Conservation (phyloP, 2,888 invertebrate genomes). For the Dynastes tityus region DNA sequence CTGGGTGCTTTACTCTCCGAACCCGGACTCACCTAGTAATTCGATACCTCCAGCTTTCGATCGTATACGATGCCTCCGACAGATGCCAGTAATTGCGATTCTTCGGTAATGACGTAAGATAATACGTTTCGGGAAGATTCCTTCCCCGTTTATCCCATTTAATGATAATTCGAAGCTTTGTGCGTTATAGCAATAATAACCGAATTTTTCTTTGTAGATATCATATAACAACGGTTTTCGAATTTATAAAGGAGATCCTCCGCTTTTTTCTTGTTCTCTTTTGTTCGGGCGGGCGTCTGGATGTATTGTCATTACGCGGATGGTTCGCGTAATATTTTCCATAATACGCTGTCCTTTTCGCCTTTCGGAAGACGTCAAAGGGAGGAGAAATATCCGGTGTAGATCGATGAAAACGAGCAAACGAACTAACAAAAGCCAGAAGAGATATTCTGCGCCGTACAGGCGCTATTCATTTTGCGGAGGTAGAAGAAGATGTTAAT, state of each 20-base stretch:
- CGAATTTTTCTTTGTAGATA: background rate
- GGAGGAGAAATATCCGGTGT: too few relatives aligned
- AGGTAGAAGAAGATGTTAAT: slow-evolving; percentile 4
- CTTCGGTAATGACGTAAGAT: slow-evolving; percentile 36
- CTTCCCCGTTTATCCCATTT: slow-evolving; percentile 13
- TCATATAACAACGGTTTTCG: slow-evolving; percentile 1
- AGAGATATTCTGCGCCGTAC: background rate
- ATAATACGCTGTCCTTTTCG: too few relatives aligned
- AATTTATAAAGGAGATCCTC: slow-evolving; percentile 6
- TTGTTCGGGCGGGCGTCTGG: background rate
- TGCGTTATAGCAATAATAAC: slow-evolving; percentile 19
- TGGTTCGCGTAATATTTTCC: background rate
- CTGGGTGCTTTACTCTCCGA: slow-evolving; percentile 9
- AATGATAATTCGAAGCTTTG: slow-evolving; percentile 25
- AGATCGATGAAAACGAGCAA: too few relatives aligned
- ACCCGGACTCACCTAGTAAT: slow-evolving; percentile 23
- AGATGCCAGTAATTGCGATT: slow-evolving; percentile 33
- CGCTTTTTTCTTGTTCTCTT: background rate
- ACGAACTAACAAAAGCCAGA: too few relatives aligned
- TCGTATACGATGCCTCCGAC: background rate
- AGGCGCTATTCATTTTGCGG: background rate
- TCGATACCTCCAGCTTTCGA: background rate
- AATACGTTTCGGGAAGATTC: slow-evolving; percentile 15
- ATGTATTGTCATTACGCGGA: background rate
- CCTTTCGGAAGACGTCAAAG: too few relatives aligned